Evolutionary conservation across 2,113 vertebrate genomes (phyloP), one percentile per base, ranked within the genome.

Genomic region (Pterocles gutturalis): DNA sequence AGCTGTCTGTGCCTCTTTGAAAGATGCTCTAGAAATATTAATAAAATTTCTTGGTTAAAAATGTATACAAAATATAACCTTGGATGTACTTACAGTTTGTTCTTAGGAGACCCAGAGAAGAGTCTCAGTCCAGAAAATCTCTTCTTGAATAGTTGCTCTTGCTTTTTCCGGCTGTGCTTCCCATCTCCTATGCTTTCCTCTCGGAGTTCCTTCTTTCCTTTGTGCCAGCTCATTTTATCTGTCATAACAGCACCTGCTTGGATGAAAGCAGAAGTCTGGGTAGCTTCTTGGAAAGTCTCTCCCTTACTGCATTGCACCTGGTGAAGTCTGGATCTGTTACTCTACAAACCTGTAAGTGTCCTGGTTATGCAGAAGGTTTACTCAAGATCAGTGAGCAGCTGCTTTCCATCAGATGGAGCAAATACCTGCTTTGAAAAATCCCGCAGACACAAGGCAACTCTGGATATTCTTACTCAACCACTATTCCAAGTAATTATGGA

Each of bases 141-240:
- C 78, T 93, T 98, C 89, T 89, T 97, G n/a, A 98, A 79, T 7
- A 96, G 45, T n/a, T 65, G 67, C 19, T 93, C 96, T 55, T 85
- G 58, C 77, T 97, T 98, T 77, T 96, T 97, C n/a, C 65, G 87
- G 55, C 76, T 19, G 10, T 83, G 90, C 82, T 97, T 98, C 54
- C 89, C 83, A 4, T 96, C 93, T 43, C 82, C 96, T 21, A 1
- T 2, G 41, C 76, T 78, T 36, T 71, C 95, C 38, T 94, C 97
- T 19, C 31, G 9, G 20, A 71, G 80, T 21, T 96, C 96, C 57
- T 87, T 91, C 84, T 95, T 97, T 24, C 72, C 71, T 69, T 89
- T 96, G 62, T 94, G 95, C 94, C 94, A 96, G 83, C 79, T 97
- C 93, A 91, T 98, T 79, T 93, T 90, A 17, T 97, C 96, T 95